phyloP scores from a whole-genome alignment of 2,113 vertebrate species.

The Vidua chalybeata region DNA sequence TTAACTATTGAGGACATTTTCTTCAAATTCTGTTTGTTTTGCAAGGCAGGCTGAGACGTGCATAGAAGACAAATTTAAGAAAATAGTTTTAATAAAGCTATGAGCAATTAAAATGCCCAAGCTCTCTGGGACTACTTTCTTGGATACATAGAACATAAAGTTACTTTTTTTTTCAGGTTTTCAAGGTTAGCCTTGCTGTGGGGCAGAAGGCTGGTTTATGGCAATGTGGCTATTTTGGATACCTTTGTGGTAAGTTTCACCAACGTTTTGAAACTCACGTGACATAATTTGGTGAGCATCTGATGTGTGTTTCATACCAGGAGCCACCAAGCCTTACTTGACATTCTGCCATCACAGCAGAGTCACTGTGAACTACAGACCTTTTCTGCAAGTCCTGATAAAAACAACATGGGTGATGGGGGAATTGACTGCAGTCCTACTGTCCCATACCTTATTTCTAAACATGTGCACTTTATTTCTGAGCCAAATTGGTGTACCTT shows the following conservation, averaged over 20 bases:
- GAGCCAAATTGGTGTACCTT: background rate
- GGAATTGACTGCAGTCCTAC: background rate
- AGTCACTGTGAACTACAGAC: background rate
- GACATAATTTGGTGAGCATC: background rate
- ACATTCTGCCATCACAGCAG: background rate
- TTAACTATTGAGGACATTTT: background rate
- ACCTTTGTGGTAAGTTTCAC: rapidly evolving
- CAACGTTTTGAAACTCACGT: background rate
- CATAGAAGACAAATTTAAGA: background rate
- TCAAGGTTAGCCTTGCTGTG: background rate
- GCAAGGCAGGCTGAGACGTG: background rate
- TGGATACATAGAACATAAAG: background rate
- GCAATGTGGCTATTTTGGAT: background rate
- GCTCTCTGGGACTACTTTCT: background rate
- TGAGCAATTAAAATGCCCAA: background rate
- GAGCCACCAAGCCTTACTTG: background rate
- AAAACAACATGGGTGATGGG: rapidly evolving
- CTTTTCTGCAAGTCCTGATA: background rate
- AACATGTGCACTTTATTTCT: background rate
- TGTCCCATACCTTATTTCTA: background rate
- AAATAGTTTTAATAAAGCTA: background rate
- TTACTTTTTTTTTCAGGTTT: background rate
- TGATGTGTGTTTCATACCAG: background rate
- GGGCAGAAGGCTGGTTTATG: background rate
- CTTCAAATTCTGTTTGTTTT: background rate